A percentile compares a stretch with the other conserved stretches of the same genome.
Evolutionary conservation across 2,888 invertebrate species (phyloP).

Genomic region (Pelosia muscerda): DNA sequence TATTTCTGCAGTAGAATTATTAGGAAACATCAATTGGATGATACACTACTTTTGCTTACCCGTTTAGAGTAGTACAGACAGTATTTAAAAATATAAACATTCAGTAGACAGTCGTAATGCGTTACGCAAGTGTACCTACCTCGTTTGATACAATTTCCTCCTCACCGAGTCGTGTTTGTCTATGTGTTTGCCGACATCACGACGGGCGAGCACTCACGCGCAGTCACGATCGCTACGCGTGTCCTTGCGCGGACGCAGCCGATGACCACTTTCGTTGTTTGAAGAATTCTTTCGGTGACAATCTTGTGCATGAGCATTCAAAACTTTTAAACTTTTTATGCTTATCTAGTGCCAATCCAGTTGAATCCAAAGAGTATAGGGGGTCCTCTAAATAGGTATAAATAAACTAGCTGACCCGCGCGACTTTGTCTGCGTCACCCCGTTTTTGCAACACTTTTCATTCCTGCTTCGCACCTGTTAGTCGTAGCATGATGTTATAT

Average conservation of each 20-base stretch:
- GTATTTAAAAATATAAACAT: background rate
- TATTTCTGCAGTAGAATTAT: background rate
- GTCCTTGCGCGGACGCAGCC: conserved; percentile 45
- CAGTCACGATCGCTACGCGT: conserved; percentile 50
- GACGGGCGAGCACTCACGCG: conserved; percentile 25
- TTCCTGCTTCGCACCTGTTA: too few relatives aligned
- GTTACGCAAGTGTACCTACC: conserved; percentile 29
- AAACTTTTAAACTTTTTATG: background rate
- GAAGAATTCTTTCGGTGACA: background rate
- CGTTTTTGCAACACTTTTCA: too few relatives aligned
- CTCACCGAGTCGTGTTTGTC: conserved; percentile 43
- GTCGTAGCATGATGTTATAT: too few relatives aligned
- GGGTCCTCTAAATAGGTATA: too few relatives aligned
- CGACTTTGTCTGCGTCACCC: too few relatives aligned
- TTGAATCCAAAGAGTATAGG: background rate
- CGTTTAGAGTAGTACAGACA: background rate
- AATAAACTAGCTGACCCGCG: too few relatives aligned
- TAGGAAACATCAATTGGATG: background rate
- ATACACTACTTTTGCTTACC: background rate
- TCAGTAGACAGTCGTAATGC: conserved; percentile 3
- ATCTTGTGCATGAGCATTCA: background rate
- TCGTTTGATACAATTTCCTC: conserved; percentile 36
- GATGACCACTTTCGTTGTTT: conserved; percentile 43
- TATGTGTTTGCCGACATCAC: conserved; percentile 53
- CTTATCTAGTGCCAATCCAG: background rate